Conservation (phyloP, 64 coral and sea anemone species). For the Astreopora myriophthalma region DNA sequence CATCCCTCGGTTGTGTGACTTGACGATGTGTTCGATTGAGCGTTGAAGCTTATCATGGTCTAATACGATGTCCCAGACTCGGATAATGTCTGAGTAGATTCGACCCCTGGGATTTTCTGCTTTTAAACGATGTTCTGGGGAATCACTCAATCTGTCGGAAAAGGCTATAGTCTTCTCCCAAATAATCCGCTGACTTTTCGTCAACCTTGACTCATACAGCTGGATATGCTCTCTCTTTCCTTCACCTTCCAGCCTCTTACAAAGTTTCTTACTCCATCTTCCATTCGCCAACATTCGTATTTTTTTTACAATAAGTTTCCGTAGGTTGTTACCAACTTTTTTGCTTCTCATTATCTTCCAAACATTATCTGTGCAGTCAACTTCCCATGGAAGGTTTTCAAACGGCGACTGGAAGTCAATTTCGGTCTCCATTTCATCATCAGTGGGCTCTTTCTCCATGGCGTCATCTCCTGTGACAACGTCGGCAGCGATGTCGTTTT, state of each 20-base stretch:
- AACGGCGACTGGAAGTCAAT: conserved; percentile 56
- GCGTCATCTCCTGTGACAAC: not conserved
- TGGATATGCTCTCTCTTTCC: conserved; percentile 38
- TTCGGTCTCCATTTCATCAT: conserved; percentile 15
- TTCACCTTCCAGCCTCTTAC: conserved; percentile 47
- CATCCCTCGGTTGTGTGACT: conserved; percentile 83
- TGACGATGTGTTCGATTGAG: conserved; percentile 79
- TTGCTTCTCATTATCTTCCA: conserved; percentile 53
- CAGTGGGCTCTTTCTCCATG: not conserved
- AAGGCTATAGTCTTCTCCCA: conserved; percentile 77
- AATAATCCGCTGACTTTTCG: conserved; percentile 52
- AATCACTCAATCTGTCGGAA: conserved; percentile 58
- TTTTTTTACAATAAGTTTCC: conserved; percentile 46
- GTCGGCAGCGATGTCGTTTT: conserved; percentile 4
- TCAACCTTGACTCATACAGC: conserved; percentile 50
- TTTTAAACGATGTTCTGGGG: conserved; percentile 28
- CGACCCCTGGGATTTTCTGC: conserved; percentile 25
- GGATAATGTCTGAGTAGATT: conserved; percentile 92
- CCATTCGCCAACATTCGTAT: conserved; percentile 71
- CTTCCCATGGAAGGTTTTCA: conserved; percentile 78
- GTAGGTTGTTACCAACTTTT: conserved; percentile 5
- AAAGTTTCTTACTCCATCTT: conserved; percentile 59
- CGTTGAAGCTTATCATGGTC: conserved; percentile 75
- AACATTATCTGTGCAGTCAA: conserved; percentile 72
- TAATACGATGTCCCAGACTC: conserved; percentile 92